Base-by-base conservation (phyloP, 2,888 invertebrate genomes). In the Timandra comae region DNA sequence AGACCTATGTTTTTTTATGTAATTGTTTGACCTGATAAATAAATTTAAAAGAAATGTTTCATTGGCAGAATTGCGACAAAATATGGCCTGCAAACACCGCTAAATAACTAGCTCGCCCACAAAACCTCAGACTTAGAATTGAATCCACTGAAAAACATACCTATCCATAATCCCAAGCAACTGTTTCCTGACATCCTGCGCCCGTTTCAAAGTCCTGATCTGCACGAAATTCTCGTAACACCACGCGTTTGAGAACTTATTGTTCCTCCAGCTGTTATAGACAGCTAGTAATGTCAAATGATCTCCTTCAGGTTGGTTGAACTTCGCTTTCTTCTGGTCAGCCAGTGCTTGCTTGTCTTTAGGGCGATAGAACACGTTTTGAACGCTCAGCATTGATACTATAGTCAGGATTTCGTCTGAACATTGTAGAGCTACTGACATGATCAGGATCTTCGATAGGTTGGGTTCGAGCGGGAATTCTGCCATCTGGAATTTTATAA, bases 211-310 rank as follows among this genome's bases (percentile, higher is more conserved):
- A 0, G 98, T 99, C 11, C 99, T 85, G 19, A 98, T 96, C 85
- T 99, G 99, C 2, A 99, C 97, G 68, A 99, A 99, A 86, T 99
- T 99, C 70, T 99, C 99, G 63, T 98, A 99, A 73, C 99, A 99
- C 99, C 99, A 99, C 0, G 98, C 97, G 71, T 97, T 97, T 0
- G 97, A 97, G 75, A 99, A 99, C 79, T 99, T 98, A 68, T 99
- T 99, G 69, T 98, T 98, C 61, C 97, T 94, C 99, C 99, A 99
- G 29, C 98, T 97, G 70, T 99, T 99, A 71, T 98, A 99, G 3
- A 99, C 99, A 0, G 99, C 97, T n/a, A 99, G 77, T 12, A 99
- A 79, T 0, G 99, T 99, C 24, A 99, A 81, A 78, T 99, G 99
- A 75, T 99, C 99, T 0, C 99, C 99, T 73, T 99, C 99, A 0